Evolutionary conservation across 1,140 invertebrate species (phyloP).

Genomic region (Drosophila parabipectinata): DNA sequence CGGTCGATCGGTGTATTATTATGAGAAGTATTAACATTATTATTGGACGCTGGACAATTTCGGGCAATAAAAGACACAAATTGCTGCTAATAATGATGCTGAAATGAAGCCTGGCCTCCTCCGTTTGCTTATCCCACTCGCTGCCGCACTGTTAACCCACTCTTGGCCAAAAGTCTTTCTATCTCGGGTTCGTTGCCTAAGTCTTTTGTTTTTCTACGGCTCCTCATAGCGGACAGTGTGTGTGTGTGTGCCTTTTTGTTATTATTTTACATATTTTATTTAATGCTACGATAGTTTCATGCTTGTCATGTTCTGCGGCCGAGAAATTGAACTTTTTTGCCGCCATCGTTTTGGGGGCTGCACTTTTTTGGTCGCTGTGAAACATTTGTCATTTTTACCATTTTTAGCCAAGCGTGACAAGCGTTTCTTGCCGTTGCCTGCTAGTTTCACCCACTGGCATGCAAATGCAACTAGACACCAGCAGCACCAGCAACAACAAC

Average conservation of each 20-base stretch:
- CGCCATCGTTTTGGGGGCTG: constrained; percentile 43
- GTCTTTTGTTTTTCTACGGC: constrained; percentile 67
- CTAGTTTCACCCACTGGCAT: constrained; percentile 74
- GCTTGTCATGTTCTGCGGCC: constrained; percentile 75
- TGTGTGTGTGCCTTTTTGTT: constrained; percentile 61
- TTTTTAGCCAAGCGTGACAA: constrained; percentile 81
- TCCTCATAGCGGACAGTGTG: neutral
- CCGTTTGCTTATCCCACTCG: neutral
- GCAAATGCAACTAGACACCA: constrained; percentile 60
- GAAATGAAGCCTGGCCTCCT: constrained; percentile 14
- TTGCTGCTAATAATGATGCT: constrained; percentile 81
- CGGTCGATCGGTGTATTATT: constrained; percentile 62
- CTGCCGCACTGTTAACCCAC: constrained; percentile 32
- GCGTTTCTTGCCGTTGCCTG: constrained; percentile 56
- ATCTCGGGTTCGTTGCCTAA: constrained; percentile 62
- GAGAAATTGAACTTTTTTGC: constrained; percentile 77
- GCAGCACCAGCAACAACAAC: constrained; percentile 27
- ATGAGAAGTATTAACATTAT: constrained; percentile 77
- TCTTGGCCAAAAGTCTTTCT: constrained; percentile 16
- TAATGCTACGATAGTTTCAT: constrained; percentile 72
- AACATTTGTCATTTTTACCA: constrained; percentile 82
- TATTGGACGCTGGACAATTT: constrained; percentile 78
- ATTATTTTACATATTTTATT: constrained; percentile 78
- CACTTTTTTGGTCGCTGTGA: constrained; percentile 75
- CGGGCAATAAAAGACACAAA: constrained; percentile 79